Evolutionary conservation across 2,113 vertebrate genomes (phyloP), one percentile per base, ranked within the genome.

Genomic region (Orientallactaga bullata): DNA sequence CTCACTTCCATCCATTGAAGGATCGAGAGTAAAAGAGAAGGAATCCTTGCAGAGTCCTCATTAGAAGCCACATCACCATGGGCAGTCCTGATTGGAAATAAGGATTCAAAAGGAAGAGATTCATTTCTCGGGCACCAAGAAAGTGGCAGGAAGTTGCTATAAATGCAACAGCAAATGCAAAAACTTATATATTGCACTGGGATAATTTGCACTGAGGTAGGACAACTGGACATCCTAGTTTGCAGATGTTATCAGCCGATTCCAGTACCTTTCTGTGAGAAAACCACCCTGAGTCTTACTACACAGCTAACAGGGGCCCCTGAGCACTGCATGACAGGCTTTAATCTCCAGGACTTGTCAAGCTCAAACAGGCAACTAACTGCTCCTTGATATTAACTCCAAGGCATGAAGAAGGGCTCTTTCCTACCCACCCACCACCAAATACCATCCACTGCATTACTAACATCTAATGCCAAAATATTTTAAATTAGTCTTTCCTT

Each of bases 401-500:
- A 24, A 71, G 55, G 81, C 63, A 66, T 17, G 12, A 37, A 60
- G 28, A 51, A 1, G 0, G 24, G 18, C 9, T 21, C 28, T 81
- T 69, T 78, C 32, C 55, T 63, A 23, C 12, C 8, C 2, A 63
- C 21, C 35, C 65, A 80, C 6, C 63, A 26, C 60, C 32, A 84
- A 85, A 42, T 47, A 35, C n/a, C 55, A 85, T n/a, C 81, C 91
- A 60, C 37, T 58, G 68, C 32, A 8, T 73, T 82, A 58, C 66
- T 71, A 76, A 63, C 12, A 77, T 55, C 68, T n/a, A 60, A 84
- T 92, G 71, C 47, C 24, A 35, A 89, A 69, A 73, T 66, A 23
- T 42, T 71, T 58, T 88, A 13, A 94, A 68, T 58, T 39, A 66
- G 21, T 20, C 74, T 92, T 76, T 42, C 35, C 35, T 89, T 15